Evolutionary conservation across 2,113 vertebrate species (phyloP), one percentile per base, ranked within the genome.

Genomic region (Coryphaenoides rupestris): DNA sequence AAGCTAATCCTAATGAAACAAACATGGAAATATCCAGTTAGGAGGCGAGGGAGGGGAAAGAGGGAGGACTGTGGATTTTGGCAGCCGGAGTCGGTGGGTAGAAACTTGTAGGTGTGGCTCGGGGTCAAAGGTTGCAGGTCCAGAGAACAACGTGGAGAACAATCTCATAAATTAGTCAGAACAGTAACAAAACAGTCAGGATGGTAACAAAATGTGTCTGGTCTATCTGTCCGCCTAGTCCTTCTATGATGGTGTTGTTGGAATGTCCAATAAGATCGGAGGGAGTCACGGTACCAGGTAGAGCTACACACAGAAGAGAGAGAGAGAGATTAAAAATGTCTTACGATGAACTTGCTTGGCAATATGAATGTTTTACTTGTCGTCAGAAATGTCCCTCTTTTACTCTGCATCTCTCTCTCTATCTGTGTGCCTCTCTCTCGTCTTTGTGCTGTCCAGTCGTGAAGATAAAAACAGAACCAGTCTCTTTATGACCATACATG

Each of bases 401-500:
- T 55, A 15, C 21, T 40, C 55, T 21, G 19, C 15, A 60, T 60
- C 12, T 23, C 17, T 50, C 40, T 17, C 4, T 53, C 46, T 55
- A 49, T 55, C 53, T 24, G 21, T 15, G 1, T 33, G 28, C n/a
- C n/a, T n/a, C n/a, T n/a, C n/a, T n/a, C n/a, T n/a, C n/a, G n/a
- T n/a, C n/a, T n/a, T n/a, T n/a, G n/a, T n/a, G n/a, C n/a, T 33
- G 33, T 19, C 60, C 55, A 62, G n/a, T 19, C 56, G 40, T 53
- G 62, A 67, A 57, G 45, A 56, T 69, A 77, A 82, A 75, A 75
- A 80, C 75, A 79, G 71, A 74, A 50, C 47, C 47, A 16, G 47
- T 50, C n/a, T 67, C 76, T 64, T 80, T 74, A 72, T 87, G 87
- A 91, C 94, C 93, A 90, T 93, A 94, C 83, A 95, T 94, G 94